phyloP scores from a whole-genome alignment of 2,888 invertebrate genomes.

The Drosophila mercatorum region DNA sequence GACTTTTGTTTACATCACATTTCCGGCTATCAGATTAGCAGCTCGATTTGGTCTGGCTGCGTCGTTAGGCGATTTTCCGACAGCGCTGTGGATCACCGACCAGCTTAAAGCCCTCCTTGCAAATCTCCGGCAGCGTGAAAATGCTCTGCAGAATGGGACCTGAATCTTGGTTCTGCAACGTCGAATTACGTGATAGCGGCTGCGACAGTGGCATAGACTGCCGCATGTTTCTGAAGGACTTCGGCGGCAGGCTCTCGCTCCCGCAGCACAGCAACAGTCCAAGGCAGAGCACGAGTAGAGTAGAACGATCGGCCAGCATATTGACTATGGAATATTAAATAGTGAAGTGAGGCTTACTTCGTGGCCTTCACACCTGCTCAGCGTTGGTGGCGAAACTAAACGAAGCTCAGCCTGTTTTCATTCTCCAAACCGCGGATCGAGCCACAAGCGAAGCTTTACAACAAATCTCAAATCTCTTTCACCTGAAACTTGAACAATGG shows the following conservation, averaged over 20 bases:
- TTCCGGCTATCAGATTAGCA: constrained; percentile 8
- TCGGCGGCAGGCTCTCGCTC: constrained; percentile 2
- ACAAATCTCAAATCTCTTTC: constrained; percentile 2
- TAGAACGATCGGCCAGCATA: constrained; percentile 13
- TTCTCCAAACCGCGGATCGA: not conserved
- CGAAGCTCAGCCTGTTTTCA: not conserved
- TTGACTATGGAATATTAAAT: not conserved
- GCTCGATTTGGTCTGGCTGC: not conserved
- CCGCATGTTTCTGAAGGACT: accelerated
- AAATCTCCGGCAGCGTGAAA: constrained; percentile 28
- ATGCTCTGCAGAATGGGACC: constrained; percentile 31
- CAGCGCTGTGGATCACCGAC: constrained; percentile 31
- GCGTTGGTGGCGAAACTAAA: constrained; percentile 32
- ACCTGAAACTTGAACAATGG: not conserved
- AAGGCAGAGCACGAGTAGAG: constrained; percentile 9
- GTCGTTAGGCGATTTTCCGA: constrained; percentile 34
- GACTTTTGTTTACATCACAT: not conserved
- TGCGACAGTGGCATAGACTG: not conserved
- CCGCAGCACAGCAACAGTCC: constrained; percentile 28
- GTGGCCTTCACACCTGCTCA: constrained; percentile 10
- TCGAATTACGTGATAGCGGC: no score
- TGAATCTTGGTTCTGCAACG: not conserved
- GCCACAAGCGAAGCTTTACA: constrained; percentile 20
- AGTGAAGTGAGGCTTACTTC: not conserved
- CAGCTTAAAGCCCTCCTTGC: constrained; percentile 38